Conservation (phyloP, 2,113 vertebrate genomes). For the Odocoileus hemionus region DNA sequence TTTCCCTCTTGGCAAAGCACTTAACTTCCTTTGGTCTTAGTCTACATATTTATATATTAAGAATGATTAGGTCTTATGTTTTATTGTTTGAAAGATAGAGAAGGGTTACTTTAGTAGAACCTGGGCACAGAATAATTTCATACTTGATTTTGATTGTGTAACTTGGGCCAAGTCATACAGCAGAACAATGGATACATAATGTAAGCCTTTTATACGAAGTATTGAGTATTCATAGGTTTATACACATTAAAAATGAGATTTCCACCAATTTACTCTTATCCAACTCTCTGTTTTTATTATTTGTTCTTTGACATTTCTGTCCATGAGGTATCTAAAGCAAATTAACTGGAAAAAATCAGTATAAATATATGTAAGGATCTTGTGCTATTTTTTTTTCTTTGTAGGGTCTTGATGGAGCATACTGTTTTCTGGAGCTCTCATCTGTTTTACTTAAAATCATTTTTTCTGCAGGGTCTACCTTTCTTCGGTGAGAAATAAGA, state of each 20-base stretch:
- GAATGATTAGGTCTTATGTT: background rate
- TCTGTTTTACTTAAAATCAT: background rate
- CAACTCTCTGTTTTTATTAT: background rate
- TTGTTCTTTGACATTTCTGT: background rate
- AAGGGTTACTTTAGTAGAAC: background rate
- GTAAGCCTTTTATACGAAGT: background rate
- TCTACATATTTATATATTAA: background rate
- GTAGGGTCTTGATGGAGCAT: background rate
- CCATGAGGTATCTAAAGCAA: background rate
- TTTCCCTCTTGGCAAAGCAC: background rate
- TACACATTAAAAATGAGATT: background rate
- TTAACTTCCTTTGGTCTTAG: background rate
- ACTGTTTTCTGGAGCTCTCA: background rate
- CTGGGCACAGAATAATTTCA: constrained; percentile 5
- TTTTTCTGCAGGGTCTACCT: background rate
- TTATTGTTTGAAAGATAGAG: background rate
- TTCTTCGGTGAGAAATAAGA: background rate
- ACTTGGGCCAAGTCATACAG: background rate
- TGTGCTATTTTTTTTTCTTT: background rate
- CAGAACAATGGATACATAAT: background rate
- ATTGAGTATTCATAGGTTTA: background rate
- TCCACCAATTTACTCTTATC: background rate
- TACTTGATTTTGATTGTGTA: background rate
- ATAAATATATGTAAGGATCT: background rate
- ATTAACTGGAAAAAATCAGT: background rate